Conservation (phyloP, 2,888 invertebrate species). For the Phyllotreta striolata region DNA sequence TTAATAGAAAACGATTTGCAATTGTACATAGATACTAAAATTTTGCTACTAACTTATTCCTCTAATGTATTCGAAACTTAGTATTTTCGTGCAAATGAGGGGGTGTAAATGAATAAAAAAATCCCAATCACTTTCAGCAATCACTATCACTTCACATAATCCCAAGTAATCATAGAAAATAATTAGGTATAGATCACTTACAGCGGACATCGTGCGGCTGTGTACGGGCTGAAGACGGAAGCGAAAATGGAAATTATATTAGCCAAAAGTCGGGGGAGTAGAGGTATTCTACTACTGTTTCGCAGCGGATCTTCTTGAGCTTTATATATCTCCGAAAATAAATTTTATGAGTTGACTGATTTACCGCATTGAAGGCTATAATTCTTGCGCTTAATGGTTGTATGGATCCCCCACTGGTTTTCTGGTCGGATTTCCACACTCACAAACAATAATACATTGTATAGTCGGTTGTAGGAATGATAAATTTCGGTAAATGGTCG, state of each 20-base stretch:
- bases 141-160: no score
- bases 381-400: conserved; percentile 38
- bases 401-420: conserved; percentile 36
- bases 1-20: no score
- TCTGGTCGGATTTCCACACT: conserved; percentile 27
- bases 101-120: background rate
- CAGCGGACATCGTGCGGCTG: conserved; percentile 40
- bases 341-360: conserved; percentile 43
- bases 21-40: no score
- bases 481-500: conserved; percentile 16
- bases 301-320: conserved; percentile 41
- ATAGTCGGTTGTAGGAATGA: conserved; percentile 22
- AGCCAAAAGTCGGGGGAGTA: conserved; percentile 35
- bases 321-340: conserved; percentile 46
- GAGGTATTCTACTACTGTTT: conserved; percentile 38
- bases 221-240: conserved; percentile 1
- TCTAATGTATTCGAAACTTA: background rate
- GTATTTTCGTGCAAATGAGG: no score
- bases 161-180: no score
- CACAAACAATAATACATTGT: conserved; percentile 28
- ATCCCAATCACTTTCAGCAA: background rate
- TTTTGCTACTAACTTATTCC: no score
- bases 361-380: conserved; percentile 38
- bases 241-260: conserved; percentile 21
- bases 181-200: conserved; percentile 39